Percentiles rank a stretch among this genome's conserved stretches.
Evolutionary conservation across 2,888 invertebrate genomes (phyloP).

Genomic region (Plagiodera versicolora): DNA sequence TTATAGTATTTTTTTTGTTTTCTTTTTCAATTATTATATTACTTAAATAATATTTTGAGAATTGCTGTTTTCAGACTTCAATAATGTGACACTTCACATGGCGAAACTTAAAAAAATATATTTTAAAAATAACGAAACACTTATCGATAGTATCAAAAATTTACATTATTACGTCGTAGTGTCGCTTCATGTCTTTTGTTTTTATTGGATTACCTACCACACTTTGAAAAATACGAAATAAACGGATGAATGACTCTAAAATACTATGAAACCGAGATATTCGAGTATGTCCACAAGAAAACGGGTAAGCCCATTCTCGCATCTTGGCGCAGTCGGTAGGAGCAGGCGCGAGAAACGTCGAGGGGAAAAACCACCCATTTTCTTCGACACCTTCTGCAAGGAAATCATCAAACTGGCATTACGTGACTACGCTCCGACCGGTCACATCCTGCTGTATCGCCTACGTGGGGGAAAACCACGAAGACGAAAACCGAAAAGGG

Average conservation of each 20-base stretch:
- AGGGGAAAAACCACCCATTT: no score
- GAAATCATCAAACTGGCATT: slow-evolving; percentile 51
- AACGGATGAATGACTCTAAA: slow-evolving; percentile 47
- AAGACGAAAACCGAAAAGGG: slow-evolving; percentile 38
- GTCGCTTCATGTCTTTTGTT: slow-evolving; percentile 54
- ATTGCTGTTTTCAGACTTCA: slow-evolving; percentile 58
- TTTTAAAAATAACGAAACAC: slow-evolving; percentile 53
- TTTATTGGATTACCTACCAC: slow-evolving; percentile 38
- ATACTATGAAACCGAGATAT: slow-evolving; percentile 49
- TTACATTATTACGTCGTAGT: slow-evolving; percentile 47
- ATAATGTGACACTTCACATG: slow-evolving; percentile 54
- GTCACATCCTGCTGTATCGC: slow-evolving; percentile 41
- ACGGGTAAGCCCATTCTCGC: neutral
- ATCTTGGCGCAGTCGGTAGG: neutral
- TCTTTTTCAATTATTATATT: slow-evolving; percentile 48
- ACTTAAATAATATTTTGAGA: slow-evolving; percentile 57
- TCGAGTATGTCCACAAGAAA: neutral
- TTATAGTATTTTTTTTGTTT: slow-evolving; percentile 45
- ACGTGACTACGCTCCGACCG: slow-evolving; percentile 49
- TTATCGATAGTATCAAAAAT: slow-evolving; percentile 50
- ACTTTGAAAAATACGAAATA: slow-evolving; percentile 42
- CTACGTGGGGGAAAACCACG: slow-evolving; percentile 31
- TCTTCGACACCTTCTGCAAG: slow-evolving; percentile 30
- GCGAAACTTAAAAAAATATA: slow-evolving; percentile 54
- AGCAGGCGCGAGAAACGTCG: no score